phyloP scores from a whole-genome alignment of 1,140 invertebrate genomes.

The Caenorhabditis remanei region DNA sequence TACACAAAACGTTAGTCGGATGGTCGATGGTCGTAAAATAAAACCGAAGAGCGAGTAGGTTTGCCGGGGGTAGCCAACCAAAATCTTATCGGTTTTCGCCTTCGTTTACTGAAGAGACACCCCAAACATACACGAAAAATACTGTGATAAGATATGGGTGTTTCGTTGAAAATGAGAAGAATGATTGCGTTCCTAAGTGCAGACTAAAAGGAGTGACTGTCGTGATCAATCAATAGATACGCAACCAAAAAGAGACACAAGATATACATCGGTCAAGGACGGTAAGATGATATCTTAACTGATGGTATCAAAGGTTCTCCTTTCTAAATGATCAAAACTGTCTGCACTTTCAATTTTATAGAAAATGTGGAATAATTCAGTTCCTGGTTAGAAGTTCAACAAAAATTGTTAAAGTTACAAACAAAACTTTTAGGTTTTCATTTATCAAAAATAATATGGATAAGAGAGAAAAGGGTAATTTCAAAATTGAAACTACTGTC shows the following conservation, averaged over 20 bases:
- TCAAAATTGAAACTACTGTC: too few species aligned
- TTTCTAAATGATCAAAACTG: not conserved
- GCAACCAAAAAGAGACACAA: not conserved
- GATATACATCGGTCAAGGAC: slow-evolving; percentile 33
- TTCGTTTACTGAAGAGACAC: slow-evolving; percentile 6
- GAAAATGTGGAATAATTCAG: not conserved
- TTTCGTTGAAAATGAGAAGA: slow-evolving; percentile 34
- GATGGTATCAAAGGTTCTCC: not conserved
- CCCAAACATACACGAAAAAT: not conserved
- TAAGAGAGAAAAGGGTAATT: too few species aligned
- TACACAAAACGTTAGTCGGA: not conserved
- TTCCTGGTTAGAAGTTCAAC: too few species aligned
- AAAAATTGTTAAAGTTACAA: too few species aligned
- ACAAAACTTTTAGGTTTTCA: too few species aligned
- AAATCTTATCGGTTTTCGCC: slow-evolving; percentile 6
- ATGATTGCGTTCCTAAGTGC: not conserved
- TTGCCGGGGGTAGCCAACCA: not conserved
- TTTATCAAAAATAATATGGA: too few species aligned
- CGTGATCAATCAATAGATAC: not conserved
- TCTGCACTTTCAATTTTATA: not conserved
- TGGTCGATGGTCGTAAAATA: slow-evolving; percentile 12
- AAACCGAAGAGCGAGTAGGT: not conserved
- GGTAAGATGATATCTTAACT: not conserved
- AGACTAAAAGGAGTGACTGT: not conserved
- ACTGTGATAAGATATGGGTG: slow-evolving; percentile 43